These are phyloP conservation scores for Kryptolebias ocellatus DNA, from an alignment of 2,797 vertebrate species.

Conservation along the genomic window DNA sequence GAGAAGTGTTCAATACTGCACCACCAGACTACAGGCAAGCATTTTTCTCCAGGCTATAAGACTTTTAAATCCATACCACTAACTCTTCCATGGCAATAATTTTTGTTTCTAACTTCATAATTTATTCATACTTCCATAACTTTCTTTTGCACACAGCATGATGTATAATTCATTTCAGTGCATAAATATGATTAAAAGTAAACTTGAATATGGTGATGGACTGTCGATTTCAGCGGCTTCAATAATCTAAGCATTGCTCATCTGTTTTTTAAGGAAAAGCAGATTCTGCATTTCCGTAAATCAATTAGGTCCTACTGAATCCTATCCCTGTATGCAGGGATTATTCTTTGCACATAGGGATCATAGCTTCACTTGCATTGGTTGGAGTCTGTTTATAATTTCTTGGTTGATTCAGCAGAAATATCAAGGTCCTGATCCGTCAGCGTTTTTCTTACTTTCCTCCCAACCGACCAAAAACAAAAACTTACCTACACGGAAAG, in stretches of 20 bases:
- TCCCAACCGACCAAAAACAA: slow-evolving; percentile 7
- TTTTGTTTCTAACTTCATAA: slow-evolving; percentile 3
- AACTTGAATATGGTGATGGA: not conserved
- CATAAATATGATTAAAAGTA: not conserved
- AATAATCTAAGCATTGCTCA: not conserved
- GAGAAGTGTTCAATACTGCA: not conserved
- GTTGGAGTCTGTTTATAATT: slow-evolving; percentile 5
- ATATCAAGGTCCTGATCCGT: slow-evolving; percentile 28
- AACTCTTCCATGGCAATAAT: not conserved
- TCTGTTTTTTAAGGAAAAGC: not conserved
- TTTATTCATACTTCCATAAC: slow-evolving; percentile 4
- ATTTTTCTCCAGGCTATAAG: not conserved
- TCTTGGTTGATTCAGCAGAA: slow-evolving; percentile 15
- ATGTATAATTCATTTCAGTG: slow-evolving; percentile 1
- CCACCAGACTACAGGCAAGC: not conserved
- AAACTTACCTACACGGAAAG: not conserved
- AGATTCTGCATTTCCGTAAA: not conserved
- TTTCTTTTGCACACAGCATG: not conserved
- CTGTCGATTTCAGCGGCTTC: not conserved
- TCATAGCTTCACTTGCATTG: too few relatives aligned
- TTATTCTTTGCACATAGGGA: not conserved
- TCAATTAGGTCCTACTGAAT: not conserved
- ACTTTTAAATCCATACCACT: not conserved
- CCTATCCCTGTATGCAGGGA: not conserved
- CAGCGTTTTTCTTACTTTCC: slow-evolving; percentile 7